phyloP scores from a whole-genome alignment of 2,888 invertebrate species.

The Sphinx pinastri region DNA sequence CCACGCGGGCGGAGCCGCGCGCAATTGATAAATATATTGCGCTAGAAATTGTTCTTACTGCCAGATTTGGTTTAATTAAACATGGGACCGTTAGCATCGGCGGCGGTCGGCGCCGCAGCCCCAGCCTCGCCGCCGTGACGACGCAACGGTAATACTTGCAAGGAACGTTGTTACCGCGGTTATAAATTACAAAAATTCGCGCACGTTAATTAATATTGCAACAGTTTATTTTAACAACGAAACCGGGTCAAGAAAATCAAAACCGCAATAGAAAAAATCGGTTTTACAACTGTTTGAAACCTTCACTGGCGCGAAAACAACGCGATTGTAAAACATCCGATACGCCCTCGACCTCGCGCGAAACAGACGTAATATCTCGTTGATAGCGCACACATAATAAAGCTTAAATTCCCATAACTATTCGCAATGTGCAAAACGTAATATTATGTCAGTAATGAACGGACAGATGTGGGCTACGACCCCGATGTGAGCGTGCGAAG shows the following conservation, averaged over 20 bases:
- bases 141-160: slow-evolving; percentile 34
- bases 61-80: slow-evolving; percentile 4
- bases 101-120: neutral
- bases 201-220: slow-evolving; percentile 68
- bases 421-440: slow-evolving; percentile 34
- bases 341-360: slow-evolving; percentile 24
- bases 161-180: slow-evolving; percentile 41
- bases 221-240: slow-evolving; percentile 67
- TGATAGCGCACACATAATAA: slow-evolving; percentile 41
- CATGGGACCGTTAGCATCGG: neutral
- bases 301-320: slow-evolving; percentile 48
- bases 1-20: too few relatives aligned
- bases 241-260: slow-evolving; percentile 78
- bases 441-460: slow-evolving; percentile 48
- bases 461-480: slow-evolving; percentile 68
- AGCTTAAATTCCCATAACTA: slow-evolving; percentile 47
- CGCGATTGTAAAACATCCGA: slow-evolving; percentile 37
- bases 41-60: neutral
- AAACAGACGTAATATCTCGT: slow-evolving; percentile 16
- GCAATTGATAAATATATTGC: neutral
- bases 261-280: slow-evolving; percentile 63
- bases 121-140: neutral
- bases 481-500: slow-evolving; percentile 53
- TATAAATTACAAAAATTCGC: slow-evolving; percentile 55
- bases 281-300: slow-evolving; percentile 45